These are phyloP conservation scores for Rhinoraja longicauda DNA, from an alignment of 2,797 vertebrate genomes.

Conservation along the genomic window DNA sequence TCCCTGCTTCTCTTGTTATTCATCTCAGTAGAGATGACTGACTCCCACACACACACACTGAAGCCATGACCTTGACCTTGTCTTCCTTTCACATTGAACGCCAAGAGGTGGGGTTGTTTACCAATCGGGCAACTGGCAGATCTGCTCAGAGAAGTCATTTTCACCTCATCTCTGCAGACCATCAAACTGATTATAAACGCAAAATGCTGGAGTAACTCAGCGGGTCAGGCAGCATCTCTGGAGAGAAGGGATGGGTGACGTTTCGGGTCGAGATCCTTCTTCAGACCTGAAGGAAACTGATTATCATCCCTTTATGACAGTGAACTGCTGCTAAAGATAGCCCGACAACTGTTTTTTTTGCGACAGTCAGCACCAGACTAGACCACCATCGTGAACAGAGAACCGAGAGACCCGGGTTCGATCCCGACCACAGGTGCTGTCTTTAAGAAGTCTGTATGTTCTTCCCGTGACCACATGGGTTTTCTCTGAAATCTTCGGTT, in stretches of 20 bases:
- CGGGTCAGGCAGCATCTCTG: too few species aligned
- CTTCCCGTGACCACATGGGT: too few species aligned
- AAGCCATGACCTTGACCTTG: background rate
- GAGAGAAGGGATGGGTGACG: too few species aligned
- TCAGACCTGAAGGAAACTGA: background rate
- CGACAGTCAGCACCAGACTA: too few species aligned
- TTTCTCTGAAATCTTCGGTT: too few species aligned
- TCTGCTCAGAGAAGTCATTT: background rate
- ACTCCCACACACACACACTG: background rate
- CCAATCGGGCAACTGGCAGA: background rate
- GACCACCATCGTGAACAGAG: too few species aligned
- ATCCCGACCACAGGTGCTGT: too few species aligned
- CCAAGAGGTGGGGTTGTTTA: background rate
- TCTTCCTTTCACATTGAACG: background rate
- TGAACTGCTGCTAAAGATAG: background rate
- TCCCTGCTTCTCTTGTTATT: background rate
- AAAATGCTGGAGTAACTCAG: too few species aligned
- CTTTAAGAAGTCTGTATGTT: too few species aligned
- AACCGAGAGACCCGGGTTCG: too few species aligned
- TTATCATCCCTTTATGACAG: background rate
- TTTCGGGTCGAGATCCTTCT: too few species aligned
- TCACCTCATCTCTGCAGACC: background rate
- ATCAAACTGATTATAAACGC: background rate
- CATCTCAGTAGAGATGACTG: background rate
- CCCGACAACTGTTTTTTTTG: too few species aligned